Conservation (phyloP, 2,888 invertebrate species). For the Tiliacea aurago region DNA sequence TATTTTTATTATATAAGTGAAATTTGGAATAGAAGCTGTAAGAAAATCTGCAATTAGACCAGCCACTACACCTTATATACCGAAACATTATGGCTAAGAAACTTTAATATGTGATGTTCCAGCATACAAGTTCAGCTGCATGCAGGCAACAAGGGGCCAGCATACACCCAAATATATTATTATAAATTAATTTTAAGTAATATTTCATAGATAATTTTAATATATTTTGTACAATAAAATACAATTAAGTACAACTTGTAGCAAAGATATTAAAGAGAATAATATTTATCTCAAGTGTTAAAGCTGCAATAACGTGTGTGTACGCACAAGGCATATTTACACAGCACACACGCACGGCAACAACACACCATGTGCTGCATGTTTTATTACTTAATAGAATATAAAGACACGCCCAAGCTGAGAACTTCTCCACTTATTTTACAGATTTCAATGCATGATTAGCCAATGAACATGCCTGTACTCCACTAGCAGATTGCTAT, state of each 20-base stretch:
- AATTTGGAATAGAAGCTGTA: constrained; percentile 90
- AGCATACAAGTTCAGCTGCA: constrained; percentile 90
- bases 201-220: constrained; percentile 91
- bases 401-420: constrained; percentile 90
- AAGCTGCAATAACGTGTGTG: constrained; percentile 90
- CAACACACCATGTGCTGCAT: constrained; percentile 89
- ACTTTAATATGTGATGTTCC: constrained; percentile 88
- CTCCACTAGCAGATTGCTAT: constrained; percentile 89
- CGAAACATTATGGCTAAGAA: constrained; percentile 89
- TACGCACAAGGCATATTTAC: constrained; percentile 90
- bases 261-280: constrained; percentile 92
- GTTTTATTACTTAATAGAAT: constrained; percentile 89
- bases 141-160: constrained; percentile 89
- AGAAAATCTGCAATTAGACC: constrained; percentile 91
- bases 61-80: constrained; percentile 90
- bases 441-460: constrained; percentile 91
- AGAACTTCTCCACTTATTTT: constrained; percentile 87
- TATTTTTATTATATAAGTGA: constrained; percentile 86
- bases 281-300: constrained; percentile 90
- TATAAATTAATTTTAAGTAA: constrained; percentile 87
- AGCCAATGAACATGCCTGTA: constrained; percentile 90
- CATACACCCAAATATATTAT: constrained; percentile 89
- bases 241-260: constrained; percentile 93
- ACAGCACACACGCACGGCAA: constrained; percentile 89
- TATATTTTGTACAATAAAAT: constrained; percentile 93